phyloP scores from a whole-genome alignment of 2,797 vertebrate genomes.

The Cryptoblepharus egeriae region DNA sequence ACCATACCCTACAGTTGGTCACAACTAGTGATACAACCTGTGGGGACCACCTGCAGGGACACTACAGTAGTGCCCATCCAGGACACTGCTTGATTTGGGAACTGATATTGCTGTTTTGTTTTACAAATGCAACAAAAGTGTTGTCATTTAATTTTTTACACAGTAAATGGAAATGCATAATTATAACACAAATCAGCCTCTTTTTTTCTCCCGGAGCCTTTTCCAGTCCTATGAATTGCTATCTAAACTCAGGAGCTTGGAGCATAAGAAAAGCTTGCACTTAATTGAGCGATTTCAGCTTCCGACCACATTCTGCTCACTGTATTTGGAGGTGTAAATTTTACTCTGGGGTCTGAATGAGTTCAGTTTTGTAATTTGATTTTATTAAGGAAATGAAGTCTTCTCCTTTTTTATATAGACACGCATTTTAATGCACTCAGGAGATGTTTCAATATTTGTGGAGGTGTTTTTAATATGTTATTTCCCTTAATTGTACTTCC shows the following conservation, averaged over 20 bases:
- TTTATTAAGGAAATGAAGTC: conserved; percentile 63
- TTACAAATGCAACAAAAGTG: conserved; percentile 36
- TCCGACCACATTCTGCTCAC: conserved; percentile 60
- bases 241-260: conserved; percentile 50
- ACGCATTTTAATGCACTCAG: conserved; percentile 48
- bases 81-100: neutral
- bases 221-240: conserved; percentile 42
- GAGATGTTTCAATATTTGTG: conserved; percentile 64
- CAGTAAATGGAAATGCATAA: conserved; percentile 56
- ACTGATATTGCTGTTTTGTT: conserved; percentile 5
- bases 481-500: conserved; percentile 75
- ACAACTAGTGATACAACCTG: too few species aligned
- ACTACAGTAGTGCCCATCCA: neutral
- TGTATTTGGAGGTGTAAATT: conserved; percentile 68
- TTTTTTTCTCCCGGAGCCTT: conserved; percentile 65
- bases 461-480: conserved; percentile 78
- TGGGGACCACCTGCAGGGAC: too few species aligned
- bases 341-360: conserved; percentile 69
- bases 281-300: conserved; percentile 67
- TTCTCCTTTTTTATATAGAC: conserved; percentile 45
- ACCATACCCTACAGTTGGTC: too few species aligned
- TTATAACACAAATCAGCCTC: conserved; percentile 64
- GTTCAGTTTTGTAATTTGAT: conserved; percentile 75
- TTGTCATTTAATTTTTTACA: conserved; percentile 64
- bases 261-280: conserved; percentile 59